These are phyloP conservation scores for Lamellibrachia satsuma DNA, from an alignment of 2,888 invertebrate genomes.

Conservation along the genomic window DNA sequence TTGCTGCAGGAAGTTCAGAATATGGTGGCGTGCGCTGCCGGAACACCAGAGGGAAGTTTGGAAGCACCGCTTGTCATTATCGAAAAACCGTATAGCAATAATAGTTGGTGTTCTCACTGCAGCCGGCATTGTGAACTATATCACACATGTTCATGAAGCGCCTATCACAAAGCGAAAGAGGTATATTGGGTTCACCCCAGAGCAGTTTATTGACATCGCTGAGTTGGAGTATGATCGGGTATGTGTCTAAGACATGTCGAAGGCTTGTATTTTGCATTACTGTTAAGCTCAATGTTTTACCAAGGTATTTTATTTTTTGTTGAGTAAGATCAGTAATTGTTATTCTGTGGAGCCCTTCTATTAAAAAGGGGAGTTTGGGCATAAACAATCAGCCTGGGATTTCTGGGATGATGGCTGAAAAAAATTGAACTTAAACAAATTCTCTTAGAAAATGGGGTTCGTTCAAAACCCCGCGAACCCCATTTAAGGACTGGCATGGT, in stretches of 20 bases:
- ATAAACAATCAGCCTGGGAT: no score
- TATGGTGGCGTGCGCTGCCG: constrained; percentile 67
- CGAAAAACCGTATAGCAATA: constrained; percentile 33
- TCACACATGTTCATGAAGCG: constrained; percentile 67
- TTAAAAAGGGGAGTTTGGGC: no score
- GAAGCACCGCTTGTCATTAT: constrained; percentile 34
- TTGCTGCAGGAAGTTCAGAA: constrained; percentile 63
- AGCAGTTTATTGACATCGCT: constrained; percentile 66
- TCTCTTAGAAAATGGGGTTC: no score
- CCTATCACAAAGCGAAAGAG: constrained; percentile 69
- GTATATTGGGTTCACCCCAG: constrained; percentile 68
- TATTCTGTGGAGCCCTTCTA: no score
- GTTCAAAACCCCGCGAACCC: no score
- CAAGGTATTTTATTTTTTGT: not conserved
- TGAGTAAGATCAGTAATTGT: no score
- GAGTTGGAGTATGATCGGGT: constrained; percentile 64
- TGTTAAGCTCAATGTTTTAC: not conserved
- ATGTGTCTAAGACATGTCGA: constrained; percentile 30
- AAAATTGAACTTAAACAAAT: no score
- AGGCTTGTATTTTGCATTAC: not conserved
- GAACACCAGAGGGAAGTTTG: constrained; percentile 53
- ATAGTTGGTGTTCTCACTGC: constrained; percentile 29
- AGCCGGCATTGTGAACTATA: constrained; percentile 53
- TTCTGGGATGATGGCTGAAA: no score
- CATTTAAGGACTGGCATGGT: no score